phyloP scores from a whole-genome alignment of 1,140 invertebrate genomes.

The Polypedilum vanderplanki region DNA sequence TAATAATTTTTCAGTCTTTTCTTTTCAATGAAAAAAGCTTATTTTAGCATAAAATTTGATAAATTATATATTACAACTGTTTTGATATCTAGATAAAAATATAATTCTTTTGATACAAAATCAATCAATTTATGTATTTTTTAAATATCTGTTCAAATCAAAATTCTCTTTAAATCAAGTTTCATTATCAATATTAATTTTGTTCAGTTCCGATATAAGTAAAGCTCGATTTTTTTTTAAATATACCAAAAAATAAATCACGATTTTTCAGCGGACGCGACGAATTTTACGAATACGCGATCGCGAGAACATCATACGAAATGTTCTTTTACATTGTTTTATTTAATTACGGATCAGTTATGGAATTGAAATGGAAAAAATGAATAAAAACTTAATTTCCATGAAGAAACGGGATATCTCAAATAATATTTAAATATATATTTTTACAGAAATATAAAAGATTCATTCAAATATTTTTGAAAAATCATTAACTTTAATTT shows the following conservation, averaged over 20 bases:
- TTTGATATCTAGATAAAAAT: neutral
- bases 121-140: neutral
- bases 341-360: too few species aligned
- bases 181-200: neutral
- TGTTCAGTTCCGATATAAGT: slow-evolving; percentile 14
- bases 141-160: neutral
- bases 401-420: too few species aligned
- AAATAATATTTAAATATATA: too few species aligned
- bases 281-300: neutral
- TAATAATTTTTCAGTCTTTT: slow-evolving; percentile 6
- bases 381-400: too few species aligned
- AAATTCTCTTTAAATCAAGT: neutral
- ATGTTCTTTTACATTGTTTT: too few species aligned
- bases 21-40: slow-evolving; percentile 13
- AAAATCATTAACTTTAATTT: too few species aligned
- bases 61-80: slow-evolving; percentile 1
- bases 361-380: too few species aligned
- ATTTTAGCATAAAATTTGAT: neutral
- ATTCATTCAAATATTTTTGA: too few species aligned
- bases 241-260: neutral
- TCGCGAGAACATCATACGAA: neutral
- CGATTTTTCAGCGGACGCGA: neutral
- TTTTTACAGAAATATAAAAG: too few species aligned
- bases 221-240: slow-evolving; percentile 4
- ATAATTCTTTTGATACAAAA: slow-evolving; percentile 2